phyloP scores from a whole-genome alignment of 2,888 invertebrate species.

The Rhagonycha fulva region DNA sequence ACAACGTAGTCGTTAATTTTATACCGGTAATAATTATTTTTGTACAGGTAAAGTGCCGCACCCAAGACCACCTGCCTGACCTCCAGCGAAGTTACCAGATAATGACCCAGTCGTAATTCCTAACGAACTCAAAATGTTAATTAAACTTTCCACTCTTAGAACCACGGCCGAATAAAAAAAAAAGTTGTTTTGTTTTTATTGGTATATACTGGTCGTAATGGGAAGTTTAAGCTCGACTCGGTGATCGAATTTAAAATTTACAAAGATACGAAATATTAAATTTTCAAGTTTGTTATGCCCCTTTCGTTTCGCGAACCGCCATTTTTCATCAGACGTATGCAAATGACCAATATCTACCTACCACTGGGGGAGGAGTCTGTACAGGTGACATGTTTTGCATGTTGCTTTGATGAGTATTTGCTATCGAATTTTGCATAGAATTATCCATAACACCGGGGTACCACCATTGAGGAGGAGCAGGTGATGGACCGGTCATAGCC shows the following conservation, averaged over 20 bases:
- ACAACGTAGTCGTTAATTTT: slow-evolving; percentile 21
- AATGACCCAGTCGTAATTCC: slow-evolving; percentile 41
- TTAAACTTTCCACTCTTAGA: neutral
- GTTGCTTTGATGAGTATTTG: slow-evolving; percentile 32
- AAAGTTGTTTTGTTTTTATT: neutral
- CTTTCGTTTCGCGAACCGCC: slow-evolving; percentile 7
- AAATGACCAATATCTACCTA: slow-evolving; percentile 40
- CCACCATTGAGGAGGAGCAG: slow-evolving; percentile 72
- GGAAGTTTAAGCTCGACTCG: neutral
- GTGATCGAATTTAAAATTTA: neutral
- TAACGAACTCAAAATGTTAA: slow-evolving; percentile 21
- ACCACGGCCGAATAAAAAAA: neutral
- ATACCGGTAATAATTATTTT: slow-evolving; percentile 26
- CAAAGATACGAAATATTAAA: neutral
- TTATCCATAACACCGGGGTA: slow-evolving; percentile 68
- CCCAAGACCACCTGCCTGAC: slow-evolving; percentile 51
- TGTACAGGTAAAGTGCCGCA: slow-evolving; percentile 38
- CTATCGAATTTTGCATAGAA: slow-evolving; percentile 57
- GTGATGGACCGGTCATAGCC: slow-evolving; percentile 55
- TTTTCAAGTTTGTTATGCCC: neutral
- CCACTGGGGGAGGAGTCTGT: slow-evolving; percentile 54
- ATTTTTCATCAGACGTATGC: slow-evolving; percentile 23
- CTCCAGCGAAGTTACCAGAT: slow-evolving; percentile 45
- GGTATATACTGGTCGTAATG: neutral
- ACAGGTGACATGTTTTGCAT: slow-evolving; percentile 51